These are phyloP conservation scores for Pegoplata infirma DNA, from an alignment of 2,888 invertebrate species.

Conservation along the genomic window DNA sequence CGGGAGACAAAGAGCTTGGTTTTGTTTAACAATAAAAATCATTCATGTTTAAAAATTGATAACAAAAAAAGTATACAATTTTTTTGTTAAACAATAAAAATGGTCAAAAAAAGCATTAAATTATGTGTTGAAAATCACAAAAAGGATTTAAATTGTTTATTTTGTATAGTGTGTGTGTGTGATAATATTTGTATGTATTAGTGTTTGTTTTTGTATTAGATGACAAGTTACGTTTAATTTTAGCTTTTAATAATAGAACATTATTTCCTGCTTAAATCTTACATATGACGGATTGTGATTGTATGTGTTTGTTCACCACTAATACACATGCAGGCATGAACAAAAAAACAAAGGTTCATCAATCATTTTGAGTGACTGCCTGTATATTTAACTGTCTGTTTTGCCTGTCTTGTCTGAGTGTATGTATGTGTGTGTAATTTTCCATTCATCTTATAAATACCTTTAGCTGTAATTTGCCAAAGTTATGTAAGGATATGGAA, in stretches of 20 bases:
- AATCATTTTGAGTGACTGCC: constrained; percentile 60
- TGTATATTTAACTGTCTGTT: constrained; percentile 60
- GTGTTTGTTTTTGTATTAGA: background rate
- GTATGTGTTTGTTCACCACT: too few species aligned
- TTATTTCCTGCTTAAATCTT: constrained; percentile 47
- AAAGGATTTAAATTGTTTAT: constrained; percentile 34
- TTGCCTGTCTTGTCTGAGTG: constrained; percentile 30
- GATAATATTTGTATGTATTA: background rate
- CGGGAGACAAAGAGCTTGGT: too few species aligned
- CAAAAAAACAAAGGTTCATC: constrained; percentile 41
- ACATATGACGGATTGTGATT: constrained; percentile 27
- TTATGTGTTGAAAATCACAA: constrained; percentile 14
- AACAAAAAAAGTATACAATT: constrained; percentile 42
- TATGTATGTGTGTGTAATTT: constrained; percentile 24
- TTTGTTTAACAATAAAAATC: constrained; percentile 48
- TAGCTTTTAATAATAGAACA: constrained; percentile 48
- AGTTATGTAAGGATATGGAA: constrained; percentile 36
- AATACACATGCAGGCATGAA: background rate
- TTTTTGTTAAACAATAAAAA: constrained; percentile 31
- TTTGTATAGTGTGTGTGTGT: background rate
- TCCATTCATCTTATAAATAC: constrained; percentile 24
- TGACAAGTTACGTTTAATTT: constrained; percentile 53
- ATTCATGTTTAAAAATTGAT: constrained; percentile 60
- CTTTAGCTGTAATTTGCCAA: constrained; percentile 56
- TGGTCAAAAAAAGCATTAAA: constrained; percentile 31